Conservation (phyloP, 2,888 invertebrate species). For the Platycheirus rosarum region DNA sequence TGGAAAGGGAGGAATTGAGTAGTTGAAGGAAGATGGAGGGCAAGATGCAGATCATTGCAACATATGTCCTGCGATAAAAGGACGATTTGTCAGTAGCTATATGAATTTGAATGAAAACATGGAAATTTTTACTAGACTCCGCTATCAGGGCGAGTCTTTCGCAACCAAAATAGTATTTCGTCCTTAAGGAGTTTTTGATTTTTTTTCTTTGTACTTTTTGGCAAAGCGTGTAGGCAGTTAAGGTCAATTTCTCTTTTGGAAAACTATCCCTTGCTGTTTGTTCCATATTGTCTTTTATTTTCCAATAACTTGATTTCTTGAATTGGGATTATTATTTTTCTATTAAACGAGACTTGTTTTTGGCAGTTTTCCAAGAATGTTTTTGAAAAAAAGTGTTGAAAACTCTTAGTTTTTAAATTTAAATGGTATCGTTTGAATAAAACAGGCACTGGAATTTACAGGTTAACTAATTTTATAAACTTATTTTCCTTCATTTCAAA, state of each 20-base stretch:
- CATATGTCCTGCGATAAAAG: constrained; percentile 72
- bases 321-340: no score
- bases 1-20: constrained; percentile 2
- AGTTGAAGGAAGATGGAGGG: constrained; percentile 1
- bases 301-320: no score
- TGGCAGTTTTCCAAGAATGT: no score
- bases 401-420: no score
- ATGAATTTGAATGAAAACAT: constrained; percentile 30
- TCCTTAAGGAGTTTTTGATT: background rate
- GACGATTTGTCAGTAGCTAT: constrained; percentile 62
- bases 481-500: no score
- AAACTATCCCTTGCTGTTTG: background rate
- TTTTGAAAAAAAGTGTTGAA: no score
- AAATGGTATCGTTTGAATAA: no score
- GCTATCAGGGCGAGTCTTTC: constrained; percentile 4
- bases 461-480: no score
- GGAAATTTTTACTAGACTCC: constrained; percentile 31
- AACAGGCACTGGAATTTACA: no score
- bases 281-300: background rate
- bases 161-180: constrained; percentile 9
- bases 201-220: background rate
- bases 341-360: no score
- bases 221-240: constrained; percentile 16
- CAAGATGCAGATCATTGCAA: constrained; percentile 59
- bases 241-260: constrained; percentile 24